These are phyloP conservation scores for Agonopterix arenella DNA, from an alignment of 2,888 invertebrate genomes.

Conservation along the genomic window DNA sequence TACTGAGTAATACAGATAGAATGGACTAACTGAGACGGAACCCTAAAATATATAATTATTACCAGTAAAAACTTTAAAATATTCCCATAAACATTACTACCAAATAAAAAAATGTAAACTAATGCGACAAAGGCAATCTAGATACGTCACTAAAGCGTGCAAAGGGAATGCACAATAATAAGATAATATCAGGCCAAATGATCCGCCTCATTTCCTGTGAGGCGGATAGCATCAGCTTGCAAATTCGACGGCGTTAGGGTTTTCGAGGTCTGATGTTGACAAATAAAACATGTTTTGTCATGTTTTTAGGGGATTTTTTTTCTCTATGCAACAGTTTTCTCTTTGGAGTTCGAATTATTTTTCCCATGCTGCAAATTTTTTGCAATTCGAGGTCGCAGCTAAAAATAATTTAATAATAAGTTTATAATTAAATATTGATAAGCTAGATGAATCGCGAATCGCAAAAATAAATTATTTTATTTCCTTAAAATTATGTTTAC, in stretches of 20 bases:
- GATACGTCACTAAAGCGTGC: slow-evolving; percentile 2
- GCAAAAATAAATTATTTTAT: too few relatives aligned
- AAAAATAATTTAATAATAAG: too few relatives aligned
- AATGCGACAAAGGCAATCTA: slow-evolving; percentile 2
- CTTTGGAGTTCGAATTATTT: too few relatives aligned
- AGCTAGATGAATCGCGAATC: too few relatives aligned
- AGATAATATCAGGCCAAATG: slow-evolving; percentile 21
- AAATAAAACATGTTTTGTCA: not conserved
- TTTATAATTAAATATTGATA: too few relatives aligned
- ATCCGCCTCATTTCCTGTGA: slow-evolving; percentile 21
- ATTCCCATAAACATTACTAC: not conserved
- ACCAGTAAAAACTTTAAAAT: too few relatives aligned
- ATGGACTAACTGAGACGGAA: not conserved
- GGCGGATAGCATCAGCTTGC: slow-evolving; percentile 16
- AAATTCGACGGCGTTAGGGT: slow-evolving; percentile 12
- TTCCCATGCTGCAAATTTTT: too few relatives aligned
- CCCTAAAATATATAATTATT: not conserved
- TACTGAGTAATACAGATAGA: slow-evolving; percentile 3
- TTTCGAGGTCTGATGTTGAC: slow-evolving; percentile 4
- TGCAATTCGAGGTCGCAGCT: too few relatives aligned
- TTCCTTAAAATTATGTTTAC: too few relatives aligned
- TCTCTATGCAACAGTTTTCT: too few relatives aligned
- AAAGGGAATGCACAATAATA: slow-evolving; percentile 16
- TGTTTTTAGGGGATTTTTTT: too few relatives aligned
- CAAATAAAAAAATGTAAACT: not conserved